These are phyloP conservation scores for Pipa parva DNA, from an alignment of 2,113 vertebrate species.

Conservation along the genomic window DNA sequence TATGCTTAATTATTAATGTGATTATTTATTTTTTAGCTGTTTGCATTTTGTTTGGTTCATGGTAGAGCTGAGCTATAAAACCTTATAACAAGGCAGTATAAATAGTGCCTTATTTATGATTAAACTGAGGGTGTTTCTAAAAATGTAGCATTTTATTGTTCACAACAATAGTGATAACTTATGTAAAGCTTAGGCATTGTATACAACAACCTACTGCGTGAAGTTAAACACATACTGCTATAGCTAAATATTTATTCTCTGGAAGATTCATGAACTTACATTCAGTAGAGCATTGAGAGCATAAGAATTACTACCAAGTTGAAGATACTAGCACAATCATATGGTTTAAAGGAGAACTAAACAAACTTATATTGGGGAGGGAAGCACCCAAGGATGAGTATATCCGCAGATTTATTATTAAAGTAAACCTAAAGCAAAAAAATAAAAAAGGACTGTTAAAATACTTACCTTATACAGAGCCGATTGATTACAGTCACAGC, in stretches of 20 bases:
- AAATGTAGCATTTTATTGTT: not conserved
- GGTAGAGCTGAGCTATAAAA: not conserved
- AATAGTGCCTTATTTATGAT: not conserved
- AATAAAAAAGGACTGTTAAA: too few species aligned
- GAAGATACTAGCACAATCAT: not conserved
- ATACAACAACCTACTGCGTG: constrained; percentile 5
- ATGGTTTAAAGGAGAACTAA: not conserved
- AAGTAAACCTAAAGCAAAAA: too few species aligned
- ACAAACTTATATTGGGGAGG: too few species aligned
- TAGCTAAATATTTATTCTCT: constrained; percentile 13
- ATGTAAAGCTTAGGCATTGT: not conserved
- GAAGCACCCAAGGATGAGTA: too few species aligned
- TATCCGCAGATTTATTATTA: too few species aligned
- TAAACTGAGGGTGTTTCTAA: not conserved
- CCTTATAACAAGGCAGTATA: not conserved
- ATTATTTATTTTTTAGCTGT: too few species aligned
- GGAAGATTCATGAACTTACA: not conserved
- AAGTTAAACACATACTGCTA: not conserved
- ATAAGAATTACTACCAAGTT: not conserved
- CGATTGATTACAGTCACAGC: too few species aligned
- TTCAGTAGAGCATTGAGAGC: not conserved
- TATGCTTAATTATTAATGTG: too few species aligned
- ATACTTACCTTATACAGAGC: too few species aligned
- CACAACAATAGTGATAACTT: not conserved
- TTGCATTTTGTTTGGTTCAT: not conserved